These are phyloP conservation scores for Monarcha castaneiventris DNA, from an alignment of 2,113 vertebrate species.

Conservation along the genomic window DNA sequence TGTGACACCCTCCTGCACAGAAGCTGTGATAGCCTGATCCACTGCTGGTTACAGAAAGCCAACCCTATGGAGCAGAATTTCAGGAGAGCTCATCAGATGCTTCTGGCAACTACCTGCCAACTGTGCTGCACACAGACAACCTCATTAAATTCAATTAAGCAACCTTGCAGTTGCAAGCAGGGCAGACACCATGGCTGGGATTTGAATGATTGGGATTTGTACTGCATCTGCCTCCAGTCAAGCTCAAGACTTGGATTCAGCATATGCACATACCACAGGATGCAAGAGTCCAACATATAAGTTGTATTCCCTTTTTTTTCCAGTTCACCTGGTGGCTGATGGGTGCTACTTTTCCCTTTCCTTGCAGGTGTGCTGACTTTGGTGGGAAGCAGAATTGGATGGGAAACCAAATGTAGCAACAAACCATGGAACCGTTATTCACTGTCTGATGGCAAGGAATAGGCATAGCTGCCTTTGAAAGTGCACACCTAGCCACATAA, in stretches of 20 bases:
- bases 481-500: conserved; percentile 8
- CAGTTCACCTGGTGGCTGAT: background rate
- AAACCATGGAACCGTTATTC: background rate
- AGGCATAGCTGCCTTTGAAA: background rate
- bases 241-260: background rate
- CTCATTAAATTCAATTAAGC: background rate
- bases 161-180: background rate
- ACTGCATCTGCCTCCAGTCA: background rate
- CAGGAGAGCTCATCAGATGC: background rate
- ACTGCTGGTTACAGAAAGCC: background rate
- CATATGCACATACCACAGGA: background rate
- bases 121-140: background rate
- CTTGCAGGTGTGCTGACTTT: background rate
- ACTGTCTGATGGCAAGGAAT: background rate
- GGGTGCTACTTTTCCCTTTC: background rate
- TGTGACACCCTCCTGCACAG: background rate
- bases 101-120: background rate
- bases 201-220: background rate
- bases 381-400: background rate
- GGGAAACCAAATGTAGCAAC: background rate
- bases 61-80: background rate
- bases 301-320: background rate
- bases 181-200: background rate
- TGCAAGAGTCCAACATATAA: background rate
- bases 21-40: background rate